Evolutionary conservation across 1,140 invertebrate species (phyloP).

Genomic region (Centruroides sculpturatus): DNA sequence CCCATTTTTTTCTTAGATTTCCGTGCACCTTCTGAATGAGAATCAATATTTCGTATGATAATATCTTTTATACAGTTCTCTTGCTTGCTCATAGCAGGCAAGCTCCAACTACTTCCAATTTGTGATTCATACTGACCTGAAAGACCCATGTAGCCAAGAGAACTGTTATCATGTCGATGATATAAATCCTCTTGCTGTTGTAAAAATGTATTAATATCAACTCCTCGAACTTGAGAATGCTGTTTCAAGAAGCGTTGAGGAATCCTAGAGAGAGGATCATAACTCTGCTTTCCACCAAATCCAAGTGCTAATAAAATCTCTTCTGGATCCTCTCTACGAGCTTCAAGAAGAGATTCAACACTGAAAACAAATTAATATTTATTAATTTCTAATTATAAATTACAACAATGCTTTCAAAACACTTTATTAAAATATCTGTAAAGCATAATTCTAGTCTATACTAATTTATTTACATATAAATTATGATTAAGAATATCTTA

Average conservation of each 20-base stretch:
- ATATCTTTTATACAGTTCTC: too few species aligned
- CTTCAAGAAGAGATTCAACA: slow-evolving; percentile 54
- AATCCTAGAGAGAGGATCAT: slow-evolving; percentile 39
- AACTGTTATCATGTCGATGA: slow-evolving; percentile 43
- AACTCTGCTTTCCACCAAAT: slow-evolving; percentile 35
- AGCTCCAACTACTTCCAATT: too few species aligned
- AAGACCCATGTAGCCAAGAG: slow-evolving; percentile 44
- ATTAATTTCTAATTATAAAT: too few species aligned
- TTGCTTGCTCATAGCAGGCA: too few species aligned
- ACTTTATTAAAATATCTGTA: too few species aligned
- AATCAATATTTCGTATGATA: too few species aligned
- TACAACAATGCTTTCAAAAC: too few species aligned
- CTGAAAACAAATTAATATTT: slow-evolving; percentile 24
- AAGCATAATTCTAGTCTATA: too few species aligned
- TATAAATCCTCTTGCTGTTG: slow-evolving; percentile 41
- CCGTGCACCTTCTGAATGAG: too few species aligned
- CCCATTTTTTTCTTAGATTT: too few species aligned
- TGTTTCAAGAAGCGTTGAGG: slow-evolving; percentile 44
- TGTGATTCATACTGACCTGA: slow-evolving; percentile 30
- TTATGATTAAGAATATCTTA: too few species aligned
- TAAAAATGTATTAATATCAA: slow-evolving; percentile 42
- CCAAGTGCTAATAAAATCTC: slow-evolving; percentile 49
- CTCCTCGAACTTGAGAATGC: slow-evolving; percentile 43
- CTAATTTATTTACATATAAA: too few species aligned
- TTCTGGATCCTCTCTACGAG: slow-evolving; percentile 55